Conservation (phyloP, 2,797 vertebrate species). For the Hypotaenidia okinawae region DNA sequence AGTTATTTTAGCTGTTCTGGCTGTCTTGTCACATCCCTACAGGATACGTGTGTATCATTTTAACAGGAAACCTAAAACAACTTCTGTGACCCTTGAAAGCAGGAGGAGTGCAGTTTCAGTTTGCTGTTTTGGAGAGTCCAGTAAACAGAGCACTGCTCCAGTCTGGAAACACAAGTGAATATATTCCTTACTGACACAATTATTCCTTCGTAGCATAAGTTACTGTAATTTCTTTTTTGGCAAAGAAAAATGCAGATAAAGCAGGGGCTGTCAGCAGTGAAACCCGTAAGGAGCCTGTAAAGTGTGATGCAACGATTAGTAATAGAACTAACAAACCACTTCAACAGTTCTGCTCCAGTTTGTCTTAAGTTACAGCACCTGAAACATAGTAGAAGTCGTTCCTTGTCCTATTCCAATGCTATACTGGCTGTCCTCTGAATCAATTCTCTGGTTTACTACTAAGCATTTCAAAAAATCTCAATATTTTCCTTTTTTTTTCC, state of each 20-base stretch:
- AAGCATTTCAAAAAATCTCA: background rate
- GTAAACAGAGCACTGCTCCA: background rate
- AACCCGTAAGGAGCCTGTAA: background rate
- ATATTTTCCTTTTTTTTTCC: rapidly evolving
- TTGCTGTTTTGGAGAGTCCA: background rate
- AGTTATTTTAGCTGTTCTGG: background rate
- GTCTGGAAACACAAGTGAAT: background rate
- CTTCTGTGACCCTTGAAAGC: background rate
- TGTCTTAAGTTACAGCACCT: background rate
- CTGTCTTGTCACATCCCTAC: background rate
- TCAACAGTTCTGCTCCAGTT: background rate
- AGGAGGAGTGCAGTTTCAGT: background rate
- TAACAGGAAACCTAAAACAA: background rate
- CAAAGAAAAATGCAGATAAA: background rate
- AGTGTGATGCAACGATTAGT: background rate
- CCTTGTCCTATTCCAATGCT: background rate
- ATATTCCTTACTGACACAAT: background rate
- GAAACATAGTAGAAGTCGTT: background rate
- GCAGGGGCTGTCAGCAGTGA: background rate
- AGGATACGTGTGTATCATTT: background rate
- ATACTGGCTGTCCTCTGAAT: background rate
- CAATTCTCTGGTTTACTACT: background rate
- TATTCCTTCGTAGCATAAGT: background rate
- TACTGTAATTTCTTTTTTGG: background rate
- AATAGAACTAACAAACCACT: background rate